Evolutionary conservation across 2,113 vertebrate genomes (phyloP).

Genomic region (Labeo rohita): DNA sequence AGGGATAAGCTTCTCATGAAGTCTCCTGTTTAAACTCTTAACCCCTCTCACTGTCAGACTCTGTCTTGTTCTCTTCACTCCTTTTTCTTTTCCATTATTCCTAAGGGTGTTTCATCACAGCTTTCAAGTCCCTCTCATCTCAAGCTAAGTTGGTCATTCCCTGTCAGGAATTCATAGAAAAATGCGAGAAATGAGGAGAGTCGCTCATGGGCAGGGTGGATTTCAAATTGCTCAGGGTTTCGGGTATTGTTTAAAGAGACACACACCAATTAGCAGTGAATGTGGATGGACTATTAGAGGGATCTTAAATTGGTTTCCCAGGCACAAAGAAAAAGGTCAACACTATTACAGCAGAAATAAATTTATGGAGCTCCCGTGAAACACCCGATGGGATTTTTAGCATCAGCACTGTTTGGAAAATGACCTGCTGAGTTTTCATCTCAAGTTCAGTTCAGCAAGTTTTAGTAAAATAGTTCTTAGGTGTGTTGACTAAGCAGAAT

Average conservation of each 20-base stretch:
- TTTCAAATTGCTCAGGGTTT: slow-evolving; percentile 49
- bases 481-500: slow-evolving; percentile 5
- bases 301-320: slow-evolving; percentile 10
- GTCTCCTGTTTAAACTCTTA: slow-evolving; percentile 17
- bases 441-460: slow-evolving; percentile 41
- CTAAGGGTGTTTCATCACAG: background rate
- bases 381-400: background rate
- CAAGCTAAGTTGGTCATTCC: slow-evolving; percentile 31
- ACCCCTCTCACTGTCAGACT: slow-evolving; percentile 12
- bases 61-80: background rate
- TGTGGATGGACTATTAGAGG: slow-evolving; percentile 7
- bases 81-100: background rate
- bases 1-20: slow-evolving; percentile 48
- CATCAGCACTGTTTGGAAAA: slow-evolving; percentile 29
- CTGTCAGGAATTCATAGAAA: slow-evolving; percentile 40
- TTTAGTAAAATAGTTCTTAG: background rate
- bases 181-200: slow-evolving; percentile 60
- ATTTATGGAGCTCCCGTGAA: slow-evolving; percentile 1
- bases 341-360: background rate
- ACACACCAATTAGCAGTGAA: background rate
- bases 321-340: slow-evolving; percentile 15
- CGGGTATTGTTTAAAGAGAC: slow-evolving; percentile 36
- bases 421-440: slow-evolving; percentile 36
- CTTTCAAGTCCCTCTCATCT: slow-evolving; percentile 29
- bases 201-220: slow-evolving; percentile 33